Evolutionary conservation across 2,797 vertebrate genomes (phyloP).

Genomic region (Brotula barbata): DNA sequence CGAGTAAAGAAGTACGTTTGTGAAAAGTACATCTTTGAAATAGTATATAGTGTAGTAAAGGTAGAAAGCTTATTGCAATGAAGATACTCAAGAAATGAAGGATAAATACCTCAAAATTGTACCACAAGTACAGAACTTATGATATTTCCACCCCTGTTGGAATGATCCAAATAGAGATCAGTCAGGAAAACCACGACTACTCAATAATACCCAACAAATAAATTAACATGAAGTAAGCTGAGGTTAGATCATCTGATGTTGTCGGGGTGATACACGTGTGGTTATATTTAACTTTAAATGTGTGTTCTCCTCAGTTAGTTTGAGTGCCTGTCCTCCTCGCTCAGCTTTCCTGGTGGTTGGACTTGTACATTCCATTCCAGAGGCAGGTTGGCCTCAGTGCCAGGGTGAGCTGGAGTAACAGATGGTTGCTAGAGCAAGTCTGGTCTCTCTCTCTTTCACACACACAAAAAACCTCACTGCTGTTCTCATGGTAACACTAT

Average conservation of each 20-base stretch:
- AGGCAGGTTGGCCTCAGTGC: conserved; percentile 63
- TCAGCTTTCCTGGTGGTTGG: conserved; percentile 30
- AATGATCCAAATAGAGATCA: not conserved
- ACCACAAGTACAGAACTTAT: not conserved
- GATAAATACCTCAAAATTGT: no score
- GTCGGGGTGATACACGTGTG: not conserved
- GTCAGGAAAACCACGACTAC: conserved; percentile 2
- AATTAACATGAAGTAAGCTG: not conserved
- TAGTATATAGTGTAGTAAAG: no score
- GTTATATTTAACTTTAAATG: not conserved
- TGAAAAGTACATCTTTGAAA: no score
- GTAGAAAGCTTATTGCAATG: no score
- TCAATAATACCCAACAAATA: not conserved
- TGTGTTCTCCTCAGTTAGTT: not conserved
- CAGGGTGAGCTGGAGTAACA: conserved; percentile 91
- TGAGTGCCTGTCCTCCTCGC: conserved; percentile 13
- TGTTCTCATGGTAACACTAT: conserved; percentile 99
- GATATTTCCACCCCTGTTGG: not conserved
- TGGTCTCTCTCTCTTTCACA: conserved; percentile 72
- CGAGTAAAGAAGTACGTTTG: no score
- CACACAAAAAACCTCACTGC: conserved; percentile 86
- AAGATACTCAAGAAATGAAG: no score
- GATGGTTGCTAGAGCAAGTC: conserved; percentile 94
- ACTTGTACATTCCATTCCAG: conserved; percentile 69
- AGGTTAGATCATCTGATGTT: not conserved